A percentile compares a stretch with the other conserved stretches of the same genome.
Evolutionary conservation across 2,888 invertebrate genomes (phyloP).

Genomic region (Apantesis nais): DNA sequence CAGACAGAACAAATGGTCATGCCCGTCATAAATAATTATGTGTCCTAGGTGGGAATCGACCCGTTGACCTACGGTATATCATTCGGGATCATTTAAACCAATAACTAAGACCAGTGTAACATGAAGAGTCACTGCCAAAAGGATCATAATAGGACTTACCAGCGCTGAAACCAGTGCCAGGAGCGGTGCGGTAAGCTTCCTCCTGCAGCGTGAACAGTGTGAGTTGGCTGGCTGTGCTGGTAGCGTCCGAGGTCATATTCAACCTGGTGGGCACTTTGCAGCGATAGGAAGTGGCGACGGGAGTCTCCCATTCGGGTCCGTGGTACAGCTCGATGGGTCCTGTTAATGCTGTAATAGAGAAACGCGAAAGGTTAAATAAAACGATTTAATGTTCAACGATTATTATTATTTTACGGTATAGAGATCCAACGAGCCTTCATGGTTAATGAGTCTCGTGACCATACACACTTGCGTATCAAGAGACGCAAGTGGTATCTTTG

Average conservation of each 20-base stretch:
- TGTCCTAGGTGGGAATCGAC: too few relatives aligned
- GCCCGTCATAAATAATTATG: too few relatives aligned
- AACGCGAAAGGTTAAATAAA: background rate
- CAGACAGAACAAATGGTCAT: background rate
- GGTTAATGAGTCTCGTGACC: background rate
- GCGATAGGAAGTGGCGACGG: constrained; percentile 89
- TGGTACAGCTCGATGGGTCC: constrained; percentile 78
- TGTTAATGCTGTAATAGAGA: constrained; percentile 49
- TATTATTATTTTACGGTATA: too few relatives aligned
- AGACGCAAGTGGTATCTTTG: background rate
- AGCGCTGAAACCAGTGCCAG: constrained; percentile 85
- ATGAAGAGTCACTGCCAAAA: too few relatives aligned
- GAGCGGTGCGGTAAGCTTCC: constrained; percentile 88
- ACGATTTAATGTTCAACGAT: too few relatives aligned
- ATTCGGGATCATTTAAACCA: too few relatives aligned
- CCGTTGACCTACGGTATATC: too few relatives aligned
- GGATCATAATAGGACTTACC: constrained; percentile 75
- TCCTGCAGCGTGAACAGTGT: constrained; percentile 88
- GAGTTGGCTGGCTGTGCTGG: constrained; percentile 74
- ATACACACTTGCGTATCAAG: background rate
- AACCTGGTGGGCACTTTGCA: constrained; percentile 87
- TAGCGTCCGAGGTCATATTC: constrained; percentile 76
- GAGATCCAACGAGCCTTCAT: background rate
- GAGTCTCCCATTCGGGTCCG: constrained; percentile 85
- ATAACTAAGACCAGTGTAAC: too few relatives aligned